Evolutionary conservation across 2,888 invertebrate genomes (phyloP), one percentile per base, ranked within the genome.

Genomic region (Copidosoma aretas): DNA sequence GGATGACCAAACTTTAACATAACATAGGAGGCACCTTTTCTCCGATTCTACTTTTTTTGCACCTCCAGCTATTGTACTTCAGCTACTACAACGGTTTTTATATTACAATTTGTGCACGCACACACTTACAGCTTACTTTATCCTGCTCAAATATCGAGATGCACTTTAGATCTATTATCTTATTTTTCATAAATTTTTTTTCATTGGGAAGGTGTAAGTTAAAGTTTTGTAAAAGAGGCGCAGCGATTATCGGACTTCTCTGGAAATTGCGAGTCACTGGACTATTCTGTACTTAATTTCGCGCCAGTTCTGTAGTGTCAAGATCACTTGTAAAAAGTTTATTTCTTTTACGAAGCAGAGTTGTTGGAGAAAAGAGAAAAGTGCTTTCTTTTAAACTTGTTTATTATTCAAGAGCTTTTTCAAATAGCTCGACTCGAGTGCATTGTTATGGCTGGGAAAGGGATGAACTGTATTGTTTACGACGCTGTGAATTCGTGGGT

Each of bases 1-100:
- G 79, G 79, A 80, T 80, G 80, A 81, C 81, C 76, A 78, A 76
- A 78, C 75, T 74, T 77, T 73, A 75, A 77, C 77, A 78, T 81
- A 80, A 80, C 8, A 32, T 32, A 71, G 71, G 73, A 71, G 75
- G 74, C 75, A 73, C 41, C 12, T 41, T 25, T 53, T 58, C 43
- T 73, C 21, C 43, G 54, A 43, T 43, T 58, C 43, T 73, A 75
- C 75, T 77, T 77, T 76, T 75, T 43, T 25, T 54, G 46, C 75
- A 70, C 75, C 71, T 66, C 10, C 72, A 74, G 73, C 75, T 64
- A 79, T 78, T 79, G 78, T 78, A 72, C 75, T 76, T 77, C 76
- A 78, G 74, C 77, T 75, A 67, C 52, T 52, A 54, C 25, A 60
- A 32, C 70, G 54, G 41, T 51, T 57, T 22, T 64, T 56, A 56